Evolutionary conservation across 2,888 invertebrate genomes (phyloP), one percentile per base, ranked within the genome.

Genomic region (Brenthis ino): DNA sequence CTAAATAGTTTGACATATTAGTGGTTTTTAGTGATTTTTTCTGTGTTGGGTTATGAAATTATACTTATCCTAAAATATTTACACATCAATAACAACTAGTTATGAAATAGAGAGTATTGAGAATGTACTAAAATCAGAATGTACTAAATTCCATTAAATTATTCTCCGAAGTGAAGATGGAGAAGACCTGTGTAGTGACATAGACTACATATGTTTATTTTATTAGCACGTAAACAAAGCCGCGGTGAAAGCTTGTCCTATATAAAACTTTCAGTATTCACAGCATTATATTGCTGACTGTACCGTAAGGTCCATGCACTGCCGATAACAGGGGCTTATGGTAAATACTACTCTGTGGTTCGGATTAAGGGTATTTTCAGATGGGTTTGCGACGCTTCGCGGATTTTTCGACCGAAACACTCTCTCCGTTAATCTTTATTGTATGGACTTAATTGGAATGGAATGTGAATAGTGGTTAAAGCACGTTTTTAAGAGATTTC

Each of bases 331-430:
- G 60, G 60, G 70, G 75, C 67, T 75, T 75, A 75, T 74, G 75
- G 72, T 75, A 74, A 87, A 85, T 81, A 86, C 81, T 80, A 79
- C 80, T 75, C 76, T 78, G 77, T 76, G 70, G 71, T 43, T 11
- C 73, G 84, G 83, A 84, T 86, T 84, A 85, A 75, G 77, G 83
- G 77, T 76, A 77, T 83, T 85, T 82, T 57, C 77, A 75, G 60
- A 68, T 69, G 82, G 82, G 84, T 86, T 82, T 84, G 81, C 82
- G 81, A 78, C 79, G 80, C 80, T 82, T 81, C 78, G 77, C 63
- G 75, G 79, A 81, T 80, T 84, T 65, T 85, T 85, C 85, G 80
- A 80, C 60, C 74, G 55, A 51, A 55, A 43, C 48, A 60, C 47
- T 37, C 28, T 6, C 8, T 16, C 51, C 16, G 51, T 37, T 64